Evolutionary conservation across 2,113 vertebrate species (phyloP), one percentile per base, ranked within the genome.

Genomic region (Colossoma macropomum): DNA sequence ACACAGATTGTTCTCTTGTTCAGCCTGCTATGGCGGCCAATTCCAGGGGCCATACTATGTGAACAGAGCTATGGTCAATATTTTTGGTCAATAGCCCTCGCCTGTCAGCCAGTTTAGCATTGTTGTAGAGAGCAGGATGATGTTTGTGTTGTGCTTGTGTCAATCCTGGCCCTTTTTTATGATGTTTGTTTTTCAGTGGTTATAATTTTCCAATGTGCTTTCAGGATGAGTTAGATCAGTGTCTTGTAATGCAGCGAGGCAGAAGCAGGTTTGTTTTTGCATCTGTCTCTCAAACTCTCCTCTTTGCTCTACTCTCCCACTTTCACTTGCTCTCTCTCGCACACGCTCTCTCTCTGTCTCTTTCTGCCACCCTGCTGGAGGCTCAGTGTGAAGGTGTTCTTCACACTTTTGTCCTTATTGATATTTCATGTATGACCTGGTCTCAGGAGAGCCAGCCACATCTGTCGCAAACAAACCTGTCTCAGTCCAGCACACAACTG

Each of bases 371-470:
- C 38, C 38, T 70, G 52, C 17, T 41, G 32, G 12, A 56, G 76
- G 45, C 6, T 52, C 34, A 12, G 68, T 82, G 21, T 50, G 60
- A 69, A 38, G 69, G 73, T 82, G 62, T 79, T 75, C 76, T 84
- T 81, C 59, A 70, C 79, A 81, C 41, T 38, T 79, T 59, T 30
- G 32, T 41, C 23, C 59, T 86, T 77, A 79, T 83, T 83, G 65
- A 80, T 60, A 75, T 77, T 32, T 82, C 27, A 70, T 72, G 21
- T 48, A 59, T 72, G 77, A 70, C 21, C 48, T 52, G 21, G 30
- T 48, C 74, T 77, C 63, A 23, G 19, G 32, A 41, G 62, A 11
- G 10, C 21, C 72, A 38, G 45, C 9, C 48, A 56, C 80, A 69
- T 59, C 8, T 6, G 30, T 70, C 74, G 62, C 59, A 62, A 62